Evolutionary conservation across 2,888 invertebrate genomes (phyloP).

Genomic region (Candidula unifasciata): DNA sequence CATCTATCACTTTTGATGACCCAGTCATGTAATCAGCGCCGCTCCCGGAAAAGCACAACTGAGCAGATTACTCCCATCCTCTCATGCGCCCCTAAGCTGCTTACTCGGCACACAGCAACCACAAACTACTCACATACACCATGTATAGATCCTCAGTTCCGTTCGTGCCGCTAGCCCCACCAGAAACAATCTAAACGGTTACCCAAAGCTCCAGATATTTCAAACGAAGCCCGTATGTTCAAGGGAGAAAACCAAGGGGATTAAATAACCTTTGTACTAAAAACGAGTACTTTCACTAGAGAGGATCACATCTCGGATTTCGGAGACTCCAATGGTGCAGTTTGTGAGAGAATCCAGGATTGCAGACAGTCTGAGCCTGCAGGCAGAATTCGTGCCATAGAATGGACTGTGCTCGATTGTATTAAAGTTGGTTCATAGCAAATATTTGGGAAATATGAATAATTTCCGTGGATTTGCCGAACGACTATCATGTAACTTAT

Average conservation of each 20-base stretch:
- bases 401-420: not conserved
- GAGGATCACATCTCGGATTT: not conserved
- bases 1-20: not conserved
- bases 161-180: not conserved
- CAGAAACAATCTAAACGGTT: not conserved
- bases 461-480: no score
- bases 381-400: not conserved
- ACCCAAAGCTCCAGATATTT: no score
- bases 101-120: not conserved
- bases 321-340: not conserved
- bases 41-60: not conserved
- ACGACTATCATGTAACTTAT: no score
- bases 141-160: not conserved
- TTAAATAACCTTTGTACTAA: constrained; percentile 1
- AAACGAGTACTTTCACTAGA: not conserved
- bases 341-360: not conserved
- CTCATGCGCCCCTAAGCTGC: constrained; percentile 14
- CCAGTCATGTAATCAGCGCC: not conserved
- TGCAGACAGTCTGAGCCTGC: not conserved
- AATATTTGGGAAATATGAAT: no score
- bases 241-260: not conserved
- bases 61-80: constrained; percentile 1
- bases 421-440: not conserved
- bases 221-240: no score
- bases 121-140: not conserved